Percentiles rank a stretch among this genome's conserved stretches.
phyloP scores from a whole-genome alignment of 2,888 invertebrate species.

The Pandemis corylana region DNA sequence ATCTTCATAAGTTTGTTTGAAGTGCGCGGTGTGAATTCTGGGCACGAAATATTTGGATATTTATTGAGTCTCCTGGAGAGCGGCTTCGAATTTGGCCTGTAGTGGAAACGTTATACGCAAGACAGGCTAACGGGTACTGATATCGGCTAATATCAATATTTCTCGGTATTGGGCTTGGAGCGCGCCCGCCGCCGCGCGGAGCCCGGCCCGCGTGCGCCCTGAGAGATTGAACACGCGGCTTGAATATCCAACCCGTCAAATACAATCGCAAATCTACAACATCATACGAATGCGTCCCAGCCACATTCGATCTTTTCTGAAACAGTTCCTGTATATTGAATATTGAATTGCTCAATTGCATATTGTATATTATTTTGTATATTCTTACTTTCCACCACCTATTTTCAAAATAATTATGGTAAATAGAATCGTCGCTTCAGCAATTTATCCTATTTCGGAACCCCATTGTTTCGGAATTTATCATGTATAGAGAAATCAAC shows the following conservation, averaged over 20 bases:
- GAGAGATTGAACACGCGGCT: slow-evolving; percentile 70
- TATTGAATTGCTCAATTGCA: slow-evolving; percentile 32
- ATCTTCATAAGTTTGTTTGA: slow-evolving; percentile 13
- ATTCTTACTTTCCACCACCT: slow-evolving; percentile 6
- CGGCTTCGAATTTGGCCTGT: slow-evolving; percentile 4
- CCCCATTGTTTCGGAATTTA: not conserved
- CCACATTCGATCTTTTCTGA: slow-evolving; percentile 21
- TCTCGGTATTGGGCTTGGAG: slow-evolving; percentile 47
- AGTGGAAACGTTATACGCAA: slow-evolving; percentile 3
- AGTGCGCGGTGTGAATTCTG: slow-evolving; percentile 13
- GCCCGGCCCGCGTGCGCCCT: slow-evolving; percentile 46
- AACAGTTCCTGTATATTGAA: slow-evolving; percentile 12
- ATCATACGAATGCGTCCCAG: slow-evolving; percentile 51
- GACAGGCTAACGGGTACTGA: slow-evolving; percentile 2
- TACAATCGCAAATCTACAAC: slow-evolving; percentile 56
- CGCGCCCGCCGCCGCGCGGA: slow-evolving; percentile 55
- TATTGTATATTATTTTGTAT: slow-evolving; percentile 11
- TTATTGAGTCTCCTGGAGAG: slow-evolving; percentile 20
- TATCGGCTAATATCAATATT: slow-evolving; percentile 36
- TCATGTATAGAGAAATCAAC: not conserved
- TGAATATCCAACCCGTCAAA: slow-evolving; percentile 55
- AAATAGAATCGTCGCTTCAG: not conserved
- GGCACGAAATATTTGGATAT: slow-evolving; percentile 25
- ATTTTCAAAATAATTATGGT: slow-evolving; percentile 2
- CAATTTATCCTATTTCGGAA: not conserved